Base-by-base conservation (phyloP, 2,797 vertebrate species). In the Lepidocolaptes lacrymiger region DNA sequence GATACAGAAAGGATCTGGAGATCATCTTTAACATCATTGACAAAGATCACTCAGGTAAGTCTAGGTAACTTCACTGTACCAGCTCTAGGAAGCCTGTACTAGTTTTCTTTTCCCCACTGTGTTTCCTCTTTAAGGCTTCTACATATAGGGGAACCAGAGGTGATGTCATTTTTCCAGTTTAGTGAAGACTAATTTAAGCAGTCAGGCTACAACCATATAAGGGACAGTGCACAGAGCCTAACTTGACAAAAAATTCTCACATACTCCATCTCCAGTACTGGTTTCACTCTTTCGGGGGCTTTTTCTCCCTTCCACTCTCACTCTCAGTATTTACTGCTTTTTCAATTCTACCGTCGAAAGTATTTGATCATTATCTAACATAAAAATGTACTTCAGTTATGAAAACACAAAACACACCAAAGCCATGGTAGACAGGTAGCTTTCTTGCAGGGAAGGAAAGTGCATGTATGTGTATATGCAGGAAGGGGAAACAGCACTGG, bases 1-100 rank as follows among this genome's bases (percentile, higher is more conserved):
- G 99, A 97, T 99, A 99, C 97, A 98, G 99, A 94, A 98, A 98
- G 73, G 99, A 99, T 96, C 98, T 99, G 68, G 98, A 99, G 96
- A 98, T 98, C 61, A 99, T 99, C 97, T 99, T 99, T 96, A 99
- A 99, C 93, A 97, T 99, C 74, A 99, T 99, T 76, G 99, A 99
- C 96, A 98, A 98, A 97, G 99, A 99, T 96, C 98, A 98, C 78
- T 99, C 99, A 96, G 99, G 99, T 99, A 98, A 95, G 91, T 58
- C 39, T 14, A 69, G 19, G 30, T 37, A 54, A 23, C 52, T 59
- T 52, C 43, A 62, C 34, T 24, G 12, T 27, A 28, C 58, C 71
- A 56, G 34, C 48, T 83, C 68, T 34, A 37, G 43, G 58, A 67
- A 88, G 41, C 49, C 36, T 41, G 2, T 15, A 37, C 17, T 30